phyloP scores from a whole-genome alignment of 2,888 invertebrate genomes.

The Tenthredo distinguenda region DNA sequence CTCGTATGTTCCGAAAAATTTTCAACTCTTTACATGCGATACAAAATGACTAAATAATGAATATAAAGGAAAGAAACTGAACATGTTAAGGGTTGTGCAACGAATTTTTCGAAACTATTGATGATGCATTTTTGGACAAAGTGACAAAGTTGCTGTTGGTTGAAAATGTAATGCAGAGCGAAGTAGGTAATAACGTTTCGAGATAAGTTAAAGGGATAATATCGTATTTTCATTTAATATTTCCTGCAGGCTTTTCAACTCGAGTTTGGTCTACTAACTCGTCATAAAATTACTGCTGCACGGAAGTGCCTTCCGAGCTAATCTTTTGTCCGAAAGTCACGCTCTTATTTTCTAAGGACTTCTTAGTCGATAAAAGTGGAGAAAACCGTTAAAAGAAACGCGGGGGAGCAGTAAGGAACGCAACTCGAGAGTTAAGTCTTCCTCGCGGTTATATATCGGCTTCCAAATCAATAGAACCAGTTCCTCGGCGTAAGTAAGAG shows the following conservation, averaged over 20 bases:
- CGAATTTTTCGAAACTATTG: not conserved
- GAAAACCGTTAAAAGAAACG: constrained; percentile 20
- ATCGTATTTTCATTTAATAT: constrained; percentile 2
- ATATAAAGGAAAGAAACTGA: not conserved
- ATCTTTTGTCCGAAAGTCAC: constrained; percentile 33
- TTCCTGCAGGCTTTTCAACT: constrained; percentile 2
- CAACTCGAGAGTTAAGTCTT: constrained; percentile 34
- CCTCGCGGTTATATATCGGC: constrained; percentile 7
- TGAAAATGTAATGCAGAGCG: not conserved
- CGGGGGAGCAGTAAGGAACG: not conserved
- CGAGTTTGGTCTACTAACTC: constrained; percentile 11
- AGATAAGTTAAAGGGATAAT: not conserved
- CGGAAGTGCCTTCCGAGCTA: constrained; percentile 15
- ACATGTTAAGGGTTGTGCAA: not conserved
- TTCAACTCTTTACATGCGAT: not conserved
- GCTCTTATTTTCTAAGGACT: constrained; percentile 37
- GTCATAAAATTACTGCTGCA: constrained; percentile 10
- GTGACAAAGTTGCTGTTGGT: not conserved
- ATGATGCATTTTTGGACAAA: not conserved
- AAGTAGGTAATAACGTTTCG: constrained; percentile 6
- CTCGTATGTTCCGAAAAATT: not conserved
- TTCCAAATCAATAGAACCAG: constrained; percentile 36
- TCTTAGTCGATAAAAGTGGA: constrained; percentile 28
- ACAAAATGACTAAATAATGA: not conserved
- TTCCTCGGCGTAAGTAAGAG: constrained; percentile 40